A percentile compares a stretch with the other conserved stretches of the same genome.
Evolutionary conservation across 2,113 vertebrate genomes (phyloP).

Genomic region (Pangasianodon hypophthalmus): DNA sequence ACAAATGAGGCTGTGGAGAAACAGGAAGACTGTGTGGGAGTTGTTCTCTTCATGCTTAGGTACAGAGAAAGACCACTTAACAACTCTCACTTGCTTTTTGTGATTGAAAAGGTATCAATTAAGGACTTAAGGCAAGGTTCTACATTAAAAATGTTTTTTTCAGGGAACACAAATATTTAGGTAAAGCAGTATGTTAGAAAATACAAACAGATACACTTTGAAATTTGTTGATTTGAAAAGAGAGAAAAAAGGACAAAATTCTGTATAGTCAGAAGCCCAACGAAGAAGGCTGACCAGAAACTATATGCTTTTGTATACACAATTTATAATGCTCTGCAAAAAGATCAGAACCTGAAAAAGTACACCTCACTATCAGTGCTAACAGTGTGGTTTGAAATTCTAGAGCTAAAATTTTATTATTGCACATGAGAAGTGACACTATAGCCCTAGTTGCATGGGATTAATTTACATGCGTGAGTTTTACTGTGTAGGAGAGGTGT

Average conservation of each 20-base stretch:
- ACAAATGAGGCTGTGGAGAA: not conserved
- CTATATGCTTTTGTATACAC: slow-evolving; percentile 49
- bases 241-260: slow-evolving; percentile 57
- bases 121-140: slow-evolving; percentile 46
- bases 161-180: not conserved
- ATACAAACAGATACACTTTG: slow-evolving; percentile 68
- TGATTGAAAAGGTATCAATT: not conserved
- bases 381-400: slow-evolving; percentile 55
- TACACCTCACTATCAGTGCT: slow-evolving; percentile 48
- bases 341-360: slow-evolving; percentile 52
- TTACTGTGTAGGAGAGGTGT: not conserved
- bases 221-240: slow-evolving; percentile 68
- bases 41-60: not conserved
- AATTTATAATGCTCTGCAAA: slow-evolving; percentile 53
- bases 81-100: not conserved
- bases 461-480: not conserved
- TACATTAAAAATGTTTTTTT: slow-evolving; percentile 41
- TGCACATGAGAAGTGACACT: slow-evolving; percentile 75
- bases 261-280: slow-evolving; percentile 75
- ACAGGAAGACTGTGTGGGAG: not conserved
- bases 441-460: not conserved
- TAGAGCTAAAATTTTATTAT: slow-evolving; percentile 72
- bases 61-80: slow-evolving; percentile 2
- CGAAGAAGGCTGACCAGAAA: slow-evolving; percentile 65
- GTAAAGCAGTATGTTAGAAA: not conserved